A percentile compares a stretch with the other conserved stretches of the same genome.
Conservation (phyloP, 2,888 invertebrate genomes). For the Drosophila eohydei region DNA sequence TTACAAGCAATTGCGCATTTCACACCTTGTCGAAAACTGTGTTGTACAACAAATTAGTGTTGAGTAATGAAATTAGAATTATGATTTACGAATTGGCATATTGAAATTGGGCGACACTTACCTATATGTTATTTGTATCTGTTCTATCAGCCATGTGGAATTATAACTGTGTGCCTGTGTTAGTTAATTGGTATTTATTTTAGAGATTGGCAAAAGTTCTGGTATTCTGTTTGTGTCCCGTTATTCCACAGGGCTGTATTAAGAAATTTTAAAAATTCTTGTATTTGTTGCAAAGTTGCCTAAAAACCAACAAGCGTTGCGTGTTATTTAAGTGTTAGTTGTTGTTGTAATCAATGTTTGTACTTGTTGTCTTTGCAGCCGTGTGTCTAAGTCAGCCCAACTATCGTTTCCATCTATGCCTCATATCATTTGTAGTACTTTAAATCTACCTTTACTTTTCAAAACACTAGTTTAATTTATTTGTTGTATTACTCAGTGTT, state of each 20-base stretch:
- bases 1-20: constrained; percentile 62
- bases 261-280: constrained; percentile 29
- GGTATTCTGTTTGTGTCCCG: constrained; percentile 32
- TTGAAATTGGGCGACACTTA: constrained; percentile 44
- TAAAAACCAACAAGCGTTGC: constrained; percentile 47
- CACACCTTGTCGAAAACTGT: constrained; percentile 67
- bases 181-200: constrained; percentile 30
- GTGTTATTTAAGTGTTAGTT: constrained; percentile 70
- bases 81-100: constrained; percentile 69
- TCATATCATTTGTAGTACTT: constrained; percentile 65
- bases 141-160: constrained; percentile 66
- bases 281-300: constrained; percentile 60
- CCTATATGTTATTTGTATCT: constrained; percentile 30
- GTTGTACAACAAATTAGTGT: constrained; percentile 63
- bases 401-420: constrained; percentile 44
- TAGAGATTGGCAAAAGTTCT: constrained; percentile 42
- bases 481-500: constrained; percentile 18
- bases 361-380: constrained; percentile 68
- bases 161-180: constrained; percentile 37
- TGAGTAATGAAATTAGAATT: constrained; percentile 52
- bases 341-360: constrained; percentile 79
- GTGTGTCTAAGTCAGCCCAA: constrained; percentile 51
- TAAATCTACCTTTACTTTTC: constrained; percentile 8
- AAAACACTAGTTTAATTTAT: constrained; percentile 16
- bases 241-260: constrained; percentile 70